Base-by-base conservation (phyloP, 1,140 invertebrate genomes). In the Eulimnadia texana region DNA sequence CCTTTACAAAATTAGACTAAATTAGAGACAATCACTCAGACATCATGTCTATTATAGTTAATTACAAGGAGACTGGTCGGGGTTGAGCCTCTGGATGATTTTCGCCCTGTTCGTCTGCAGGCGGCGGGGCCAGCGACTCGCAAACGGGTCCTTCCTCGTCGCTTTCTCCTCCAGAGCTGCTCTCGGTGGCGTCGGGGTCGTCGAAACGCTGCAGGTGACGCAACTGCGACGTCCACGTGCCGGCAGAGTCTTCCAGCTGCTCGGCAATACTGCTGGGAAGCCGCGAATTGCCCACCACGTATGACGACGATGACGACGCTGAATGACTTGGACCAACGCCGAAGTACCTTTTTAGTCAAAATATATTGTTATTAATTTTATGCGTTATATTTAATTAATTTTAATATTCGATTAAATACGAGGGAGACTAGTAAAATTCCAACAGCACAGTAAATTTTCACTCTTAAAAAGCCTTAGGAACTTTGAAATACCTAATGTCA, bases 151-250 rank as follows among this genome's bases (percentile, higher is more conserved):
- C 80, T 73, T 96, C 92, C 76, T 95, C 91, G 74, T 87, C 88
- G 67, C 89, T 93, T 72, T 95, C 92, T 28, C 88, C 90, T 49
- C 90, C 92, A 33, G 91, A 94, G 69, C 90, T 93, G 57, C 89
- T 92, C 19, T 85, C 88, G 16, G 93, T 96, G 16, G 88, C 90
- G 76, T 96, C 92, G 19, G 90, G 93, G 74, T 95, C 92, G 52
- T 92, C 74, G 66, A 81, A 80, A 53, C 77, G 74, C 67, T 90
- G 82, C 51, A 90, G 77, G 60, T 85, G 74, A 27, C 79, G 76
- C 60, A 90, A 70, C 71, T 88, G 85, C 1, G 79, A 81, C 10
- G 80, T 73, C 50, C 91, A 73, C 20, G 82, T 78, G 33, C 85
- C 85, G 9, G 70, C 67, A 20, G 70, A 68, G 19, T 65, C 64